These are phyloP conservation scores for Melanotaenia boesemani DNA, from an alignment of 2,797 vertebrate species.

Conservation along the genomic window DNA sequence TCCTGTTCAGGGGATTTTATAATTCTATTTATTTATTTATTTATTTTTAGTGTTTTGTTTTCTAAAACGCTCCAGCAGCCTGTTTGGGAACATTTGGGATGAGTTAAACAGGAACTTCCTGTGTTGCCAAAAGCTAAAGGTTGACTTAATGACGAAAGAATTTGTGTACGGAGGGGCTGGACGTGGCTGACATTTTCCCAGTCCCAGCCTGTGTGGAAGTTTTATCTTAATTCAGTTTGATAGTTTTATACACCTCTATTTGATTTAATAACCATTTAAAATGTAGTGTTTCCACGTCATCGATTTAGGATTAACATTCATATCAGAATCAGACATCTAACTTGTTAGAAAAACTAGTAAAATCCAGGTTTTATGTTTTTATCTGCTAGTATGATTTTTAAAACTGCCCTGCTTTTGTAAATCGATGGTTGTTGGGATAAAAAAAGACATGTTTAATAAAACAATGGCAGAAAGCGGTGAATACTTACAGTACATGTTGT, in stretches of 20 bases:
- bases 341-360: too few species aligned
- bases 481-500: too few species aligned
- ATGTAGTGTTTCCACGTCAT: too few species aligned
- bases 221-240: not conserved
- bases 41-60: not conserved
- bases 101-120: conserved; percentile 2
- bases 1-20: too few species aligned
- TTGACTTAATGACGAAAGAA: conserved; percentile 43
- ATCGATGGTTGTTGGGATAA: too few species aligned
- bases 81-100: conserved; percentile 6
- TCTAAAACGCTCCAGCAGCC: not conserved
- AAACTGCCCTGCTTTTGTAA: too few species aligned
- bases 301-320: not conserved
- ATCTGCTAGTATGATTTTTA: too few species aligned
- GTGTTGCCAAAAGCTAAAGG: conserved; percentile 16
- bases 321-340: too few species aligned
- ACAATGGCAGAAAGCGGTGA: too few species aligned
- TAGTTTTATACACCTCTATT: not conserved
- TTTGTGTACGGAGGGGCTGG: conserved; percentile 21
- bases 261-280: not conserved
- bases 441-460: too few species aligned
- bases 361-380: too few species aligned
- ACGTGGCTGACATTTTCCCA: not conserved
- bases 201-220: not conserved
- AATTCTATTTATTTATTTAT: too few species aligned